These are phyloP conservation scores for Enteromius viviparus DNA, from an alignment of 2,797 vertebrate genomes.

Conservation along the genomic window DNA sequence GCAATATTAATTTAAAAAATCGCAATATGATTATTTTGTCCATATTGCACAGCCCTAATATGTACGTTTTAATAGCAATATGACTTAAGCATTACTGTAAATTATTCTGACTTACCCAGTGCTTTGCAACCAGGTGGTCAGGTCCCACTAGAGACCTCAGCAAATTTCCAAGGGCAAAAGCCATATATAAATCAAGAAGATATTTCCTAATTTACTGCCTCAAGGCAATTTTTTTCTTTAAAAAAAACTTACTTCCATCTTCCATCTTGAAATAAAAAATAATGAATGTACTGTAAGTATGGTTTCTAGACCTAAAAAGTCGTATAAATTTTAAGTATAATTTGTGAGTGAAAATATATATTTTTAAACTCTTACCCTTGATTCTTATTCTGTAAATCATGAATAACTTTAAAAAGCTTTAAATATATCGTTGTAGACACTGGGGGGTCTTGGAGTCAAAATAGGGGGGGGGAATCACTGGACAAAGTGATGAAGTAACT, in stretches of 20 bases:
- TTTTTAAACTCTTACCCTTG: background rate
- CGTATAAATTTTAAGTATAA: background rate
- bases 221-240: background rate
- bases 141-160: background rate
- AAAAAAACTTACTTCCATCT: background rate
- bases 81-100: conserved; percentile 1
- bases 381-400: background rate
- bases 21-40: no score
- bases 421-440: background rate
- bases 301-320: background rate
- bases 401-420: background rate
- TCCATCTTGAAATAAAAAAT: background rate
- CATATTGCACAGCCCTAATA: no score
- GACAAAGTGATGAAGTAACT: background rate
- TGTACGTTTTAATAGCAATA: background rate
- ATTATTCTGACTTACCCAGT: background rate
- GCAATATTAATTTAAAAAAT: no score
- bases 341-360: background rate
- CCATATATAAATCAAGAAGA: background rate
- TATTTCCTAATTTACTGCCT: background rate
- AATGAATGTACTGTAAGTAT: no score
- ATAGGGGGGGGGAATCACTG: background rate
- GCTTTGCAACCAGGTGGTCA: background rate
- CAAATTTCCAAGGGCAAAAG: background rate
- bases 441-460: background rate